A percentile compares a stretch with the other conserved stretches of the same genome.
Conservation (phyloP, 2,888 invertebrate species). For the Tetrapedia diversipes region DNA sequence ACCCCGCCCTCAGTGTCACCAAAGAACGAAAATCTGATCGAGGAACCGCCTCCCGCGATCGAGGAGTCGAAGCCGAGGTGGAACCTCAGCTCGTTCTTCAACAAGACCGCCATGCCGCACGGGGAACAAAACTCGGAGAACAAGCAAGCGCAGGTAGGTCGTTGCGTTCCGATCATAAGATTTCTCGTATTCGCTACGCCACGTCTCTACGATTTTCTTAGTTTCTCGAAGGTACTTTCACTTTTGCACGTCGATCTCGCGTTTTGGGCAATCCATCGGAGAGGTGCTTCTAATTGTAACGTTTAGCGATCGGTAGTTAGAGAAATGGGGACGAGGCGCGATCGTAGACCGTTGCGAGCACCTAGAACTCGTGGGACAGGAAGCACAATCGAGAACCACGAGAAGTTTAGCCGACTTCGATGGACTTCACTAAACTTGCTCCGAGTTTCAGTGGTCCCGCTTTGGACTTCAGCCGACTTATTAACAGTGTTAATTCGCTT, state of each 20-base stretch:
- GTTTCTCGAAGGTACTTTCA: not conserved
- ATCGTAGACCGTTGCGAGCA: not conserved
- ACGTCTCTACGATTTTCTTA: not conserved
- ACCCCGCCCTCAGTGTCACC: slow-evolving; percentile 78
- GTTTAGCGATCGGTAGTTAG: not conserved
- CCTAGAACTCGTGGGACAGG: not conserved
- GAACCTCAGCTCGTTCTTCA: slow-evolving; percentile 81
- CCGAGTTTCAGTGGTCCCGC: not conserved
- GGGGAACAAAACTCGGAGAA: slow-evolving; percentile 73
- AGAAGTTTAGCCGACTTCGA: not conserved
- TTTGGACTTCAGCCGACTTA: not conserved
- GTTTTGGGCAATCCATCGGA: too few relatives aligned
- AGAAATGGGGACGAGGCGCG: not conserved
- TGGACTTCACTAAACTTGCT: not conserved
- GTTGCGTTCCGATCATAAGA: too few relatives aligned
- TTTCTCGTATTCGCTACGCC: not conserved
- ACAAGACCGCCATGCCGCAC: slow-evolving; percentile 73
- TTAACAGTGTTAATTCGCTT: not conserved
- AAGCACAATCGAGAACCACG: too few relatives aligned
- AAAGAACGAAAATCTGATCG: slow-evolving; percentile 67
- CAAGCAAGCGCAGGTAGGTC: slow-evolving; percentile 75
- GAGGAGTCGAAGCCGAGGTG: slow-evolving; percentile 83
- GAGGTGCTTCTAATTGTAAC: not conserved
- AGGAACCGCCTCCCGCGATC: slow-evolving; percentile 78
- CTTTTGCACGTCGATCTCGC: too few relatives aligned